Conservation (phyloP, 1,140 invertebrate genomes). For the Hermetia illucens region DNA sequence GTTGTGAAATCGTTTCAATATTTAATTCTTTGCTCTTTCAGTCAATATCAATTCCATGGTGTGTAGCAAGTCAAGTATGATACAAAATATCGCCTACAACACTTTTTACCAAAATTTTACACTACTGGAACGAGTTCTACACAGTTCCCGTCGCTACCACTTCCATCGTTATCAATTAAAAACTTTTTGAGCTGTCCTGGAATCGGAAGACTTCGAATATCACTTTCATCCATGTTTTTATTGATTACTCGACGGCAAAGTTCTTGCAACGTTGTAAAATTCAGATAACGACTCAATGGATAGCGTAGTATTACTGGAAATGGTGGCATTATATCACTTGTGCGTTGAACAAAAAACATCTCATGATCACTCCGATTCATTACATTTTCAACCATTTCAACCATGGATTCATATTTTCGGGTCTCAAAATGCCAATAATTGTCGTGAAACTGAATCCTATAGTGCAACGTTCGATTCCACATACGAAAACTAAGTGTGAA, state of each 20-base stretch:
- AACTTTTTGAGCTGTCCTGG: conserved; percentile 52
- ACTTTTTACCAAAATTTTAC: too few species aligned
- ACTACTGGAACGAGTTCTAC: too few species aligned
- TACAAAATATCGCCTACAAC: too few species aligned
- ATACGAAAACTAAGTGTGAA: conserved; percentile 60
- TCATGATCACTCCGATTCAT: conserved; percentile 51
- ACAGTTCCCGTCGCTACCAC: too few species aligned
- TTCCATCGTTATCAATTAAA: conserved; percentile 42
- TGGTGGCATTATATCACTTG: conserved; percentile 47
- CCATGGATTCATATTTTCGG: conserved; percentile 49
- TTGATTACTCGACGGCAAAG: conserved; percentile 65
- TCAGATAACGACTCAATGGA: conserved; percentile 59
- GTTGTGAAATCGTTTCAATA: too few species aligned
- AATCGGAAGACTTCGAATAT: conserved; percentile 56
- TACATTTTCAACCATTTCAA: conserved; percentile 54
- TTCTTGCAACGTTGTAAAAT: conserved; percentile 58
- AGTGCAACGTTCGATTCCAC: conserved; percentile 54
- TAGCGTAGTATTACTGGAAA: conserved; percentile 61
- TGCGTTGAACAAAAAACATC: conserved; percentile 54
- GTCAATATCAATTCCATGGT: too few species aligned
- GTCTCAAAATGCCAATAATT: conserved; percentile 40
- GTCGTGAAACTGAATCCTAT: conserved; percentile 25
- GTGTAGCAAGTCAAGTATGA: too few species aligned
- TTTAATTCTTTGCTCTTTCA: too few species aligned
- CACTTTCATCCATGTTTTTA: conserved; percentile 51